Percentiles rank a stretch among this genome's conserved stretches.
Conservation (phyloP, 1,140 invertebrate species). For the Sinella curviseta region DNA sequence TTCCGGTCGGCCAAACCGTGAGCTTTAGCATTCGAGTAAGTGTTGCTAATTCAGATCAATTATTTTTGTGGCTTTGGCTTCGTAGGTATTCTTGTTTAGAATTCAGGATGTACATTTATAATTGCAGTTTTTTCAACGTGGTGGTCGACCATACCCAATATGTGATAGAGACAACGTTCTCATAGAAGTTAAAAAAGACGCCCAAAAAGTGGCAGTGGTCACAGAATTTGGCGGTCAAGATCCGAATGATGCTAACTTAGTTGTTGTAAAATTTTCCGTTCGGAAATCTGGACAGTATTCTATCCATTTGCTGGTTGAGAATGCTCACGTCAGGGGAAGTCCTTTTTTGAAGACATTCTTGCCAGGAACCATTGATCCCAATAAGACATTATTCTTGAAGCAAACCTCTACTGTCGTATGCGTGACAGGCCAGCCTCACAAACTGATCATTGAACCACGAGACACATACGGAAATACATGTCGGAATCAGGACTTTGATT, state of each 20-base stretch:
- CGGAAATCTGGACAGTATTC: constrained; percentile 83
- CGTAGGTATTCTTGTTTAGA: constrained; percentile 36
- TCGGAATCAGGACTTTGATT: constrained; percentile 43
- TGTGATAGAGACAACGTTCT: constrained; percentile 85
- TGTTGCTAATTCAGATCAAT: constrained; percentile 8
- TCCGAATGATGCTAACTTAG: constrained; percentile 77
- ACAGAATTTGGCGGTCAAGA: constrained; percentile 80
- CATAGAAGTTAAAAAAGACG: constrained; percentile 80
- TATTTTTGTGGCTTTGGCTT: constrained; percentile 24
- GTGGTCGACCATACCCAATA: constrained; percentile 87
- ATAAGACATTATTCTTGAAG: constrained; percentile 78
- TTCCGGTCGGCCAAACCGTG: constrained; percentile 82
- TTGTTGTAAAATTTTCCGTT: constrained; percentile 86
- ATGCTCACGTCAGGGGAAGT: constrained; percentile 65
- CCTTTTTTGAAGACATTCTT: constrained; percentile 64
- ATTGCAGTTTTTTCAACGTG: constrained; percentile 81
- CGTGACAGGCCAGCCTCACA: constrained; percentile 72
- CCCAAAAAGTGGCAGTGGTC: constrained; percentile 77
- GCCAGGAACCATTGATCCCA: constrained; percentile 76
- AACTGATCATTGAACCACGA: constrained; percentile 80
- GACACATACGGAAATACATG: constrained; percentile 88
- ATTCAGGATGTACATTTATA: constrained; percentile 27
- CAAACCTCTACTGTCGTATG: constrained; percentile 85
- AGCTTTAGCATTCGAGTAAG: constrained; percentile 78
- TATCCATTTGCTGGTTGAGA: constrained; percentile 79